phyloP scores from a whole-genome alignment of 2,797 vertebrate species.

The Phoebastria nigripes region DNA sequence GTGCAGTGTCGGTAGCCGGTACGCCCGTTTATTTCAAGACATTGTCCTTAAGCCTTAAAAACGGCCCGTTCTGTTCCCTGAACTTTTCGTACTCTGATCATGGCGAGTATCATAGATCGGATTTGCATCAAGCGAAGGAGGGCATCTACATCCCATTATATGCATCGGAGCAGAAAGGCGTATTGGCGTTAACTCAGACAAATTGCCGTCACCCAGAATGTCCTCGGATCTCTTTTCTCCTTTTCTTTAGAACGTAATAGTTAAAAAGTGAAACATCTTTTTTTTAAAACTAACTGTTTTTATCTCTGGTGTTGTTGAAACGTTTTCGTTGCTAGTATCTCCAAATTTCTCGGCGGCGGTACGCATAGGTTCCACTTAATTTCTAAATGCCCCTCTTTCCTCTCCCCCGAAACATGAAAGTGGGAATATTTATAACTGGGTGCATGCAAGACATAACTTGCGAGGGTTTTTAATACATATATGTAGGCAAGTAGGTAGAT shows the following conservation, averaged over 20 bases:
- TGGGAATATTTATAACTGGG: neutral
- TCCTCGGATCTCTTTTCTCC: neutral
- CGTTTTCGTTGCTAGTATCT: neutral
- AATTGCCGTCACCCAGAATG: neutral
- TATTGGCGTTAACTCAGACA: neutral
- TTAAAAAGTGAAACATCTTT: neutral
- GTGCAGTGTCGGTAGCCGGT: neutral
- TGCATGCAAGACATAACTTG: neutral
- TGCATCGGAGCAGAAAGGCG: neutral
- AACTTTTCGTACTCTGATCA: conserved; percentile 21
- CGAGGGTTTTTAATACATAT: neutral
- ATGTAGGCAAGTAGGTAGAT: neutral
- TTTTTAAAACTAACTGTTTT: neutral
- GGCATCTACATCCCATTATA: neutral
- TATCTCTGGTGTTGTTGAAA: neutral
- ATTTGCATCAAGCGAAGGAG: neutral
- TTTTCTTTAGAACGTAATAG: neutral
- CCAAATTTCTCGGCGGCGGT: neutral
- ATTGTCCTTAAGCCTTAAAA: neutral
- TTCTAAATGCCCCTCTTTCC: neutral
- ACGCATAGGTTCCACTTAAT: neutral
- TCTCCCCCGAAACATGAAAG: neutral
- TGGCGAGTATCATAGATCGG: neutral
- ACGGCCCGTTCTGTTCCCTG: neutral
- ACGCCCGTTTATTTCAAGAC: neutral